phyloP scores from a whole-genome alignment of 2,888 invertebrate species.

The Brachypalpus laphriformis region DNA sequence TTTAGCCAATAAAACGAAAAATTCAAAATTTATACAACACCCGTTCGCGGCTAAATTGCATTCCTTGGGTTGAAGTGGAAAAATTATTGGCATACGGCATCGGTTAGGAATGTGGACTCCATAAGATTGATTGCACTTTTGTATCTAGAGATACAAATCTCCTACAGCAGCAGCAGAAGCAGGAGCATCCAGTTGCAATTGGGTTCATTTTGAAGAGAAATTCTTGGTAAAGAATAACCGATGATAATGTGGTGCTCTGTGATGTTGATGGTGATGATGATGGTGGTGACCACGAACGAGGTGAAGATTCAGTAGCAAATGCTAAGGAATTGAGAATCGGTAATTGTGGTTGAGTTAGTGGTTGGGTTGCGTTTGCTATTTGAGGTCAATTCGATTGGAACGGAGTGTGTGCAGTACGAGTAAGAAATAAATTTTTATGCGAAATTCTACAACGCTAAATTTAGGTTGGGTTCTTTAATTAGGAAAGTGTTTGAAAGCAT shows the following conservation, averaged over 20 bases:
- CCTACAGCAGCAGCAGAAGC: constrained; percentile 7
- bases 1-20: constrained; percentile 26
- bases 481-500: neutral
- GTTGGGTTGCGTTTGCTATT: constrained; percentile 32
- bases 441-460: neutral
- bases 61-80: constrained; percentile 23
- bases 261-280: constrained; percentile 2
- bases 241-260: constrained; percentile 54
- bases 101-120: constrained; percentile 54
- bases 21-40: constrained; percentile 38
- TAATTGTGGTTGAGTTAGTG: constrained; percentile 56
- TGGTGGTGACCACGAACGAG: constrained; percentile 26
- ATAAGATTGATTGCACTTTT: constrained; percentile 63
- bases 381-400: constrained; percentile 47
- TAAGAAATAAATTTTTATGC: neutral
- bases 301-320: constrained; percentile 53
- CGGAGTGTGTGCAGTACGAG: neutral
- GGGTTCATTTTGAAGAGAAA: constrained; percentile 52
- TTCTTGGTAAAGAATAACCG: constrained; percentile 66
- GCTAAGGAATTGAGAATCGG: constrained; percentile 44
- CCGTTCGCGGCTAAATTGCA: constrained; percentile 33
- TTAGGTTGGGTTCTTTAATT: too few species aligned
- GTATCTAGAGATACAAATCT: constrained; percentile 46
- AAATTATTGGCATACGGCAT: constrained; percentile 54
- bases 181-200: constrained; percentile 52